These are phyloP conservation scores for Drosophila subquinaria DNA, from an alignment of 2,888 invertebrate species.

Conservation along the genomic window DNA sequence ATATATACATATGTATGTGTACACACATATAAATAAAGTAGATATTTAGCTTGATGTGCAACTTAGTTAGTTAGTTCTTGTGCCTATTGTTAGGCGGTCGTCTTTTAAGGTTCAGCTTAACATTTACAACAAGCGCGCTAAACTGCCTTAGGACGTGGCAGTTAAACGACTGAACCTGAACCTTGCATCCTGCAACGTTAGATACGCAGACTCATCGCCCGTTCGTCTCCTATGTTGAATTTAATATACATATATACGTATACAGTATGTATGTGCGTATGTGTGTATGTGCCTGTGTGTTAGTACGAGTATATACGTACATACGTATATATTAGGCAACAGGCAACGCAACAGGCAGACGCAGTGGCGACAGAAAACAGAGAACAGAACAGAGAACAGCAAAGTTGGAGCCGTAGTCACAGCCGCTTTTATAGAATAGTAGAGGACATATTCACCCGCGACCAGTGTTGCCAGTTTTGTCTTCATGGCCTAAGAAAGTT, in stretches of 20 bases:
- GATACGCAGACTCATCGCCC: conserved; percentile 73
- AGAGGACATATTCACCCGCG: conserved; percentile 20
- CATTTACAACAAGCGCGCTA: conserved; percentile 69
- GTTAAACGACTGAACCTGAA: conserved; percentile 85
- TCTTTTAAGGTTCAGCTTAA: conserved; percentile 20
- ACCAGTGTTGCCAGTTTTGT: not conserved
- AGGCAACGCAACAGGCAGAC: conserved; percentile 65
- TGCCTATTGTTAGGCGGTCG: conserved; percentile 15
- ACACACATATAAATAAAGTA: conserved; percentile 2
- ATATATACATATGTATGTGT: not conserved
- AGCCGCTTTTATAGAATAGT: conserved; percentile 16
- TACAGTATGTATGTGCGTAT: conserved; percentile 9
- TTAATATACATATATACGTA: conserved; percentile 25
- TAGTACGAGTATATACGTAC: not conserved
- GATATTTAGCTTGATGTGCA: conserved; percentile 19
- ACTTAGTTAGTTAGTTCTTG: conserved; percentile 13
- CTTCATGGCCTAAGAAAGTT: too few relatives aligned
- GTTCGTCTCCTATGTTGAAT: conserved; percentile 50
- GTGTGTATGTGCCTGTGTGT: conserved; percentile 18
- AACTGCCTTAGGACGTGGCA: conserved; percentile 85
- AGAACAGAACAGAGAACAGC: conserved; percentile 7
- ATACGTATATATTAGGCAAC: conserved; percentile 15
- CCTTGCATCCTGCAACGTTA: conserved; percentile 74
- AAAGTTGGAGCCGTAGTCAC: conserved; percentile 28
- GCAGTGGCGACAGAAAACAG: conserved; percentile 33